These are phyloP conservation scores for Alectoris magna DNA, from an alignment of 2,797 vertebrate genomes.

Conservation along the genomic window DNA sequence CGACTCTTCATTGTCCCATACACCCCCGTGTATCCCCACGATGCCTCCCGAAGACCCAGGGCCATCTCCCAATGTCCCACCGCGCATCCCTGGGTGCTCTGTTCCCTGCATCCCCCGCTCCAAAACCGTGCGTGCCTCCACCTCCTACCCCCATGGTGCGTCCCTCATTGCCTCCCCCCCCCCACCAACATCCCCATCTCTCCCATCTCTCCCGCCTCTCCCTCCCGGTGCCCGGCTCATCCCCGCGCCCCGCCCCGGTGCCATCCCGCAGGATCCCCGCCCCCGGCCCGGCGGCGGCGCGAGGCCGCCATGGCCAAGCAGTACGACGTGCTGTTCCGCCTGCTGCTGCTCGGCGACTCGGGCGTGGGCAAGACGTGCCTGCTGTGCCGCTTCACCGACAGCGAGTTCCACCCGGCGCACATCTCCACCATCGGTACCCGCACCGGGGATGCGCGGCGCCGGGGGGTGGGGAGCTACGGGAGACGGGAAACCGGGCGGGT, in stretches of 20 bases:
- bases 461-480: not conserved
- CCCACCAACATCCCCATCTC: no score
- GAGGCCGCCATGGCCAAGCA: constrained; percentile 89
- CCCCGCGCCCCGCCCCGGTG: not conserved
- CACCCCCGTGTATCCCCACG: no score
- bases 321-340: constrained; percentile 92
- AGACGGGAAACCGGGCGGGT: not conserved
- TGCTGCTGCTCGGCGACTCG: constrained; percentile 93
- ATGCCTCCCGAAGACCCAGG: no score
- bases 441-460: not conserved
- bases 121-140: no score
- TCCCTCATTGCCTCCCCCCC: no score
- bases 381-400: constrained; percentile 92
- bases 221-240: no score
- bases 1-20: no score
- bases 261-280: constrained; percentile 15
- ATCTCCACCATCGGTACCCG: constrained; percentile 94
- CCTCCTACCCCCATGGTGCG: no score
- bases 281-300: constrained; percentile 36
- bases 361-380: constrained; percentile 95
- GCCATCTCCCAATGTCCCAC: no score
- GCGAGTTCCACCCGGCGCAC: constrained; percentile 91
- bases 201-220: no score
- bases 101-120: no score
- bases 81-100: no score